Evolutionary conservation across 23 tunicate genomes (phyloP), one percentile per base, ranked within the genome.

Genomic region (Phallusia fumigata): DNA sequence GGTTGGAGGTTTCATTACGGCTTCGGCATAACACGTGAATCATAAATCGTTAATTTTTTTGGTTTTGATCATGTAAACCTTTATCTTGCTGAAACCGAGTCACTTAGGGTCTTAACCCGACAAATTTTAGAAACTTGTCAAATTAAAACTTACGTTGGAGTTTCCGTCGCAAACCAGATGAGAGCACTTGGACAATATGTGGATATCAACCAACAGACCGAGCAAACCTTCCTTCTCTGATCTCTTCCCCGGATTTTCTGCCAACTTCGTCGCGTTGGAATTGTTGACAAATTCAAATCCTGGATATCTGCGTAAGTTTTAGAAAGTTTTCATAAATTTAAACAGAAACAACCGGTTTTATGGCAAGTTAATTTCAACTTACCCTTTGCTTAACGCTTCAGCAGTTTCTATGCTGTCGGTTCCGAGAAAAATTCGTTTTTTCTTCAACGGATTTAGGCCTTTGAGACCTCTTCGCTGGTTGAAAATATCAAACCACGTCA

Each of bases 141-240:
- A n/a, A n/a, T n/a, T n/a, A 40, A 5, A 5, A 65, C 74, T 65
- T 74, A 74, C 77, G 16, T 74, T 74, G 5, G 77, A 74, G 44
- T 74, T 74, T 6, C 40, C 77, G 77, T 74, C 77, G 77, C 77
- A 74, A 3, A 74, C 77, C 77, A 74, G 3, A 31, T 74, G 77
- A 30, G 36, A 32, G 19, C 77, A 74, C 40, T 74, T 31, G 33
- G 77, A 74, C n/a, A 74, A 31, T 3, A 74, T 74, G 12, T 33
- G 12, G 34, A 74, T 74, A 31, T 74, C 77, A 30, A 74, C 40
- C 35, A 74, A 19, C 34, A 74, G n/a, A 74, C 77, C 77, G 22
- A 3, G n/a, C 77, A 74, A 32, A 3, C 31, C 1, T 0, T 5
- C 28, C 16, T 8, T 58, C 16, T 8, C 69, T 11, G 28, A 22